Evolutionary conservation across 92 coral and sea anemone genomes (phyloP), one percentile per base, ranked within the genome.

Genomic region (Umimayanthus chanpuru): DNA sequence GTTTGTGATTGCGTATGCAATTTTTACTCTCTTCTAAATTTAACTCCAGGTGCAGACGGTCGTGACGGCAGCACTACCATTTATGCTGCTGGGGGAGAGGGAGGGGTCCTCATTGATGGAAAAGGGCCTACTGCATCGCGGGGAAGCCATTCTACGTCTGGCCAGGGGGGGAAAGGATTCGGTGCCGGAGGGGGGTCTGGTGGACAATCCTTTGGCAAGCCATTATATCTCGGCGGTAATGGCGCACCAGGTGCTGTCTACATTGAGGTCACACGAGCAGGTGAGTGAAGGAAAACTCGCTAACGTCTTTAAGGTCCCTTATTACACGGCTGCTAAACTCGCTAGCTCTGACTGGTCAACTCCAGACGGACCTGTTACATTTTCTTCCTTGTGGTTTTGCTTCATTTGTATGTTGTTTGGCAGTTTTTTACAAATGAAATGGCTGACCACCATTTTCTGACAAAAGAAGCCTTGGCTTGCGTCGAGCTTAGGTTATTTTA

Each of bases 191-290:
- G 87, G 38, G 87, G 87, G 32, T 68, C 67, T 23, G 66, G 56
- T 9, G 86, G 36, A 0, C 0, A 23, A 3, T 20, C 4, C 28
- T 4, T 0, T 15, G 4, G 0, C 1, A 9, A 0, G 1, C 0
- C 44, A 28, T 12, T 2, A 6, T 43, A 18, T 23, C 29, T 6
- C 6, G 87, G 87, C 4, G 87, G 78, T 47, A 43, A 70, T 5
- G 87, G 87, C 20, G 87, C 87, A 4, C 78, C 87, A n/a, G 87
- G 87, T 43, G 78, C 55, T 44, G 87, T 83, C 43, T 83, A 83
- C 38, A 20, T 83, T 9, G 87, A 83, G 65, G 6, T 47, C 0
- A 44, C 44, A 32, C n/a, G 7, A 36, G 50, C 26, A 12, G 79
- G 79, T 39, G 4, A 40, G 79, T 75, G 30, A 40, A 6, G 26